Evolutionary conservation across 2,113 vertebrate species (phyloP).

Genomic region (Gymnorhina tibicen): DNA sequence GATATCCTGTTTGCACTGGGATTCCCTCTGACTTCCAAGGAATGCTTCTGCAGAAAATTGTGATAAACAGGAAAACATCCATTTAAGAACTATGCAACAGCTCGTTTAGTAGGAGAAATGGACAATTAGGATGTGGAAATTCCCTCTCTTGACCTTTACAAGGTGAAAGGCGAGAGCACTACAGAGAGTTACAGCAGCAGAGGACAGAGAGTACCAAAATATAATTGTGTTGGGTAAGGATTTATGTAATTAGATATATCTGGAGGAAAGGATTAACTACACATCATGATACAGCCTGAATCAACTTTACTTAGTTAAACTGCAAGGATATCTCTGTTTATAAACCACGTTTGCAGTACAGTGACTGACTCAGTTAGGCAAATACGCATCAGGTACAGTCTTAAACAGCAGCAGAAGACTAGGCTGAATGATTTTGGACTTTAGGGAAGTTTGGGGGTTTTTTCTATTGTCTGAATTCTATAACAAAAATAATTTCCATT

Average conservation of each 20-base stretch:
- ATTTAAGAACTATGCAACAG: background rate
- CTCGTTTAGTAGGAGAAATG: background rate
- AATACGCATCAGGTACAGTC: background rate
- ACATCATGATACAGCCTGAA: background rate
- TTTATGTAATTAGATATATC: background rate
- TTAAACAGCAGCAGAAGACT: background rate
- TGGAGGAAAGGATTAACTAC: conserved; percentile 10
- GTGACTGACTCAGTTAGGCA: background rate
- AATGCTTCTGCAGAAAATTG: background rate
- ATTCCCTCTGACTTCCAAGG: background rate
- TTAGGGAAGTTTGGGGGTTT: background rate
- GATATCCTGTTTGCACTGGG: background rate
- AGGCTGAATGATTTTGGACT: background rate
- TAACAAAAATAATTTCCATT: background rate
- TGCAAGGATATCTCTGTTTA: background rate
- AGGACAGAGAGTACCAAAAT: background rate
- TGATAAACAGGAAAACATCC: conserved; percentile 6
- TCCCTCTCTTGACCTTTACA: conserved; percentile 25
- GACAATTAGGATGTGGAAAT: background rate
- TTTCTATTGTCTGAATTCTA: background rate
- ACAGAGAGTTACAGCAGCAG: background rate
- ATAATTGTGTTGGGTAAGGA: background rate
- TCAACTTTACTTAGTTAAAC: background rate
- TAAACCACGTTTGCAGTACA: background rate
- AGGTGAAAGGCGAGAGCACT: background rate